These are phyloP conservation scores for Phaethornis superciliosus DNA, from an alignment of 2,113 vertebrate genomes.

Conservation along the genomic window DNA sequence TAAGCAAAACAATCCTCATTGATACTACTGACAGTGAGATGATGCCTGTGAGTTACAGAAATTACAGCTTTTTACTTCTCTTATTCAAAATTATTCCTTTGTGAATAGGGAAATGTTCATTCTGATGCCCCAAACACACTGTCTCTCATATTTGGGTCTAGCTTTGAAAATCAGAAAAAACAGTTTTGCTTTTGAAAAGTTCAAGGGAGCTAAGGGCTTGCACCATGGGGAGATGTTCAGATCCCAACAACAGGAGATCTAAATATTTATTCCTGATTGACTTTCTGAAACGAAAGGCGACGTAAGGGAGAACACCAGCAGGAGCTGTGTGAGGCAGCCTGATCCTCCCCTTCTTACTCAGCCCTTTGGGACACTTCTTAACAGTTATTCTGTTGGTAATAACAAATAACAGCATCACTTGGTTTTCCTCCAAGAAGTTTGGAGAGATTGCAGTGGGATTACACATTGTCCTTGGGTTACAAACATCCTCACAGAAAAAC, in stretches of 20 bases:
- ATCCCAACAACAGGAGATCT: not conserved
- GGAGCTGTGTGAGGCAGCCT: not conserved
- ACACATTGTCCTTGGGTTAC: not conserved
- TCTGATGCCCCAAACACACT: not conserved
- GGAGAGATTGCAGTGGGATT: not conserved
- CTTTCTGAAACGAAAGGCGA: not conserved
- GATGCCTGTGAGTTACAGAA: not conserved
- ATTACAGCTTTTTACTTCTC: not conserved
- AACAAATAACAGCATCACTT: not conserved
- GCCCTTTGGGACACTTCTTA: not conserved
- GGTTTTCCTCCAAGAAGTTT: not conserved
- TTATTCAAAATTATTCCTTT: not conserved
- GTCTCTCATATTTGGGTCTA: not conserved
- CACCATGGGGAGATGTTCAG: not conserved
- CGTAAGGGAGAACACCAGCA: not conserved
- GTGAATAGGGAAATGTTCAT: not conserved
- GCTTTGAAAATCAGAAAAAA: not conserved
- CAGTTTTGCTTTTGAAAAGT: not conserved
- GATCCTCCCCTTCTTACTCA: not conserved
- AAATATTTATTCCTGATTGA: not conserved
- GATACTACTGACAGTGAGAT: not conserved
- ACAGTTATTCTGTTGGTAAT: not conserved
- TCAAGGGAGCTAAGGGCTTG: not conserved
- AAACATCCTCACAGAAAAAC: constrained; percentile 28
- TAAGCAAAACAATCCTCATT: not conserved